Evolutionary conservation across 2,113 vertebrate species (phyloP), one percentile per base, ranked within the genome.

Genomic region (Pitta sordida): DNA sequence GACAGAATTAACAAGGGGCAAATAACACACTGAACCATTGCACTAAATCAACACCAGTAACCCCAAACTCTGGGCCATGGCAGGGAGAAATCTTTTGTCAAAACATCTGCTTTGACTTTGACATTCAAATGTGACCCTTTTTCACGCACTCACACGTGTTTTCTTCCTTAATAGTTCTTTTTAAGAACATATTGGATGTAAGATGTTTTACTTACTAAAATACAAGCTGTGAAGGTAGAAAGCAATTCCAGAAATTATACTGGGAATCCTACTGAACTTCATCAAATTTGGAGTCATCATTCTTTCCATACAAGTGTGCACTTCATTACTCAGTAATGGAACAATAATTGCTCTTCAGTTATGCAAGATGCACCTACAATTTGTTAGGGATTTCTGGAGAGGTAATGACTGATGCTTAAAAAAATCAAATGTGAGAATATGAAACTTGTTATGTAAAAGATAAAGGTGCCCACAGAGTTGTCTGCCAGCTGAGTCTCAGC

Each of bases 291-390:
- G 73, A 95, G 65, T 91, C 71, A 78, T 92, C 83, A 13, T 83
- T 94, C 76, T 83, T 94, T 77, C 81, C 24, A 70, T 27, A 88
- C 39, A 91, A 79, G 48, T 75, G 39, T 70, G 37, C 48, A 76
- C 93, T 95, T 97, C 82, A 94, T 95, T 94, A 95, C 37, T 71
- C 58, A 27, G 56, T 91, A 96, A 96, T 84, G 70, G 84, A 80
- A 86, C 41, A 90, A 58, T 91, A 95, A 93, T 81, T 93, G 76
- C 88, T 93, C 68, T 93, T 90, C 80, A 81, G 77, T 91, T 82
- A 91, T 90, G 77, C 83, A 95, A 96, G 65, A 74, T 53, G 70
- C 78, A 89, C 64, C 64, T 94, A 70, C 77, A 90, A 95, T 67
- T 86, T 94, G 56, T 86, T 91, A 89, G 70, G 71, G 80, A 53